Conservation (phyloP, 2,888 invertebrate genomes). For the Torymus aiolomorphi region DNA sequence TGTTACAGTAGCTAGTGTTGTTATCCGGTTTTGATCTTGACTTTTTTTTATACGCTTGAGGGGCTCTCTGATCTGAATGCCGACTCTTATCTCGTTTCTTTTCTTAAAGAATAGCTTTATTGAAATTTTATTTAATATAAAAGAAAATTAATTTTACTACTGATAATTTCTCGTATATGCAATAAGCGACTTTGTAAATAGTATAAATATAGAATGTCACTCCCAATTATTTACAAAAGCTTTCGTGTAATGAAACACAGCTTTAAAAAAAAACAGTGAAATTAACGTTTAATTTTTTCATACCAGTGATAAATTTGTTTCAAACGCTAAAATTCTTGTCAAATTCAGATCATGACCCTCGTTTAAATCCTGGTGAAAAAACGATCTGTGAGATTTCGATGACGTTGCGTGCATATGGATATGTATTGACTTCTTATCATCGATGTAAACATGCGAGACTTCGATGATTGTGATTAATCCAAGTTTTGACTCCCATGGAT, state of each 20-base stretch:
- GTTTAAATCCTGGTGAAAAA: slow-evolving; percentile 29
- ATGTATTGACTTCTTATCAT: slow-evolving; percentile 20
- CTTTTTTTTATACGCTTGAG: slow-evolving; percentile 1
- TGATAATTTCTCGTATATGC: slow-evolving; percentile 6
- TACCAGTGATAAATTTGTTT: no score
- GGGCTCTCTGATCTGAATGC: slow-evolving; percentile 15
- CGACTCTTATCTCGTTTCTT: no score
- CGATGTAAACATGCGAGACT: slow-evolving; percentile 23
- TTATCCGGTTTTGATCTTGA: slow-evolving; percentile 2
- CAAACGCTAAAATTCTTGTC: no score
- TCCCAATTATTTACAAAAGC: no score
- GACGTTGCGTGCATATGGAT: neutral
- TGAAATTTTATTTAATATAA: no score
- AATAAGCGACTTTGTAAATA: no score
- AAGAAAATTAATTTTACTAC: slow-evolving; percentile 5
- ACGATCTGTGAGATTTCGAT: slow-evolving; percentile 39
- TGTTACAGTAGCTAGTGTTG: slow-evolving; percentile 83
- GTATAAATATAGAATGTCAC: no score
- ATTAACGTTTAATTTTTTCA: no score
- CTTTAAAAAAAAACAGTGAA: no score
- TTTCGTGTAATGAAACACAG: no score
- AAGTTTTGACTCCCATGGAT: slow-evolving; percentile 53
- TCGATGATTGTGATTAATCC: slow-evolving; percentile 50
- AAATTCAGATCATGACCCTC: slow-evolving; percentile 36
- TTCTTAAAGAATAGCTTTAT: no score